phyloP scores from a whole-genome alignment of 2,888 invertebrate genomes.

The Steinernema carpocapsae region DNA sequence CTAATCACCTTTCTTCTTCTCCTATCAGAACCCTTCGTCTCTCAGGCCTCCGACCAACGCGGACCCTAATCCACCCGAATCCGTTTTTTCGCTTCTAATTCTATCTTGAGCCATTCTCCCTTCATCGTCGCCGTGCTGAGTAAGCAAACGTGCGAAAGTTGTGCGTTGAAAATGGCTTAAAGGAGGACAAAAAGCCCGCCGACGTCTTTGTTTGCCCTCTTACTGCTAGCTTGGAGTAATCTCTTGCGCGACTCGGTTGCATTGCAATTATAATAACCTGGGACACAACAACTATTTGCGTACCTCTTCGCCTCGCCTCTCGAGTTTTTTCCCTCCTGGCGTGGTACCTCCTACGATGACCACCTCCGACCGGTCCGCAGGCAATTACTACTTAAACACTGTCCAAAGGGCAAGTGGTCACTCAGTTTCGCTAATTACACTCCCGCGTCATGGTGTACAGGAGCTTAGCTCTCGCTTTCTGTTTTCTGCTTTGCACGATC shows the following conservation, averaged over 20 bases:
- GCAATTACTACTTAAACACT: conserved; percentile 25
- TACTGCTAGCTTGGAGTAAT: too few species aligned
- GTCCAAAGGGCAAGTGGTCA: conserved; percentile 16
- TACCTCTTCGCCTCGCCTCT: background rate
- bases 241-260: too few species aligned
- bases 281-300: conserved; percentile 8
- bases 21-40: too few species aligned
- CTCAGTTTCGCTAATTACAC: background rate
- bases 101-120: too few species aligned
- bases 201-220: background rate
- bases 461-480: background rate
- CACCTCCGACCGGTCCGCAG: conserved; percentile 14
- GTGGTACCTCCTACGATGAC: background rate
- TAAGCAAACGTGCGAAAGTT: too few species aligned
- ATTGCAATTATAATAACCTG: conserved; percentile 6
- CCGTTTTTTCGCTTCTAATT: too few species aligned
- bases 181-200: too few species aligned
- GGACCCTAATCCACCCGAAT: too few species aligned
- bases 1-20: too few species aligned
- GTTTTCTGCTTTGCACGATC: background rate
- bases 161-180: too few species aligned
- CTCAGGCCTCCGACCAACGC: too few species aligned
- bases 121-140: too few species aligned
- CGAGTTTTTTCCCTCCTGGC: background rate
- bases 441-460: conserved; percentile 4